Evolutionary conservation across 2,113 vertebrate genomes (phyloP).

Genomic region (Rhabdornis inornatus): DNA sequence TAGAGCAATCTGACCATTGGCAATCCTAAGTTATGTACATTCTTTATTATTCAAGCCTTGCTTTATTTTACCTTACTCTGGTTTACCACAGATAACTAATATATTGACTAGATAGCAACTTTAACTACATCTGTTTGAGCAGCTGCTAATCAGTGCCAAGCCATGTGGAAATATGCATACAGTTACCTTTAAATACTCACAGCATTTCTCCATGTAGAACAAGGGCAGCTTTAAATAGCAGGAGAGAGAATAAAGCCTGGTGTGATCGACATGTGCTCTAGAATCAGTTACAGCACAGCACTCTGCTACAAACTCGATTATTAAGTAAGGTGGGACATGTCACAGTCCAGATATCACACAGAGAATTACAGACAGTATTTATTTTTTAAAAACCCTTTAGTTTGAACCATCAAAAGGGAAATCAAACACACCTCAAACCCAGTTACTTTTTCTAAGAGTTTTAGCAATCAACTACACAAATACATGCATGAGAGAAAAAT

Average conservation of each 20-base stretch:
- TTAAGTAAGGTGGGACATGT: background rate
- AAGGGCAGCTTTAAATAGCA: constrained; percentile 59
- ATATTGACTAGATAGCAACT: background rate
- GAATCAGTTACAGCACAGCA: background rate
- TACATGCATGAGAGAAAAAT: background rate
- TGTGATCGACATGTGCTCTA: constrained; percentile 2
- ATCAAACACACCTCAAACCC: background rate
- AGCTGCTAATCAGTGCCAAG: background rate
- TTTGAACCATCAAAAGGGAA: background rate
- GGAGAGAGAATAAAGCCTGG: constrained; percentile 9
- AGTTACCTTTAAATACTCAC: constrained; percentile 12
- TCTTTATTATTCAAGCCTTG: background rate
- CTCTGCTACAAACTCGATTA: background rate
- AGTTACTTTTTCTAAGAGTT: background rate
- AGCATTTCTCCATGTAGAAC: constrained; percentile 15
- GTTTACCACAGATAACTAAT: background rate
- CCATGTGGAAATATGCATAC: background rate
- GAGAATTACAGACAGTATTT: background rate
- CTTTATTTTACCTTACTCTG: background rate
- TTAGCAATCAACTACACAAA: background rate
- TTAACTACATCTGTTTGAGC: background rate
- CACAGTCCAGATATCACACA: background rate
- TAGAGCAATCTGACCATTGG: background rate
- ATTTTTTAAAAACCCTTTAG: background rate
- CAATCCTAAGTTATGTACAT: background rate